phyloP scores from a whole-genome alignment of 2,113 vertebrate genomes.

The Hymenochirus boettgeri region DNA sequence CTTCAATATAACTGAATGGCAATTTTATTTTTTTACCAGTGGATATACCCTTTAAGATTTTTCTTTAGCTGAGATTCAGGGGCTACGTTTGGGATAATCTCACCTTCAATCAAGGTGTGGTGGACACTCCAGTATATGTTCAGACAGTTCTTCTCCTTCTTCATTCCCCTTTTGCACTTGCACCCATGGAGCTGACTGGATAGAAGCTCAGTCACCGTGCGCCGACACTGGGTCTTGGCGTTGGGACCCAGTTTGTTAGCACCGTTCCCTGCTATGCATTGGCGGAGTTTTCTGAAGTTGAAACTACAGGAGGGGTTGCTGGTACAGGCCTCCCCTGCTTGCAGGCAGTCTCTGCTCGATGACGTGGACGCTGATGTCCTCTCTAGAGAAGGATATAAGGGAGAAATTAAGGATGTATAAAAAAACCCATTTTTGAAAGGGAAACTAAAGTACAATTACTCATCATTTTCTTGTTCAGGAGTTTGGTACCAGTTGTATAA shows the following conservation, averaged over 20 bases:
- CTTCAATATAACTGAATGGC: no score
- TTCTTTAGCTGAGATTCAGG: no score
- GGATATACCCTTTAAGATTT: no score
- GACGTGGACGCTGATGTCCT: slow-evolving; percentile 49
- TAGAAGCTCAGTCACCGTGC: slow-evolving; percentile 75
- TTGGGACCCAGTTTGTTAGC: slow-evolving; percentile 80
- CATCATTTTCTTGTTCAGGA: no score
- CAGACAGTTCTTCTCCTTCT: slow-evolving; percentile 87
- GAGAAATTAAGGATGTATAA: not conserved
- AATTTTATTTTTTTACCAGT: no score
- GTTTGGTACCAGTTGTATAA: no score
- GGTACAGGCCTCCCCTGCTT: slow-evolving; percentile 80
- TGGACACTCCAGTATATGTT: slow-evolving; percentile 94
- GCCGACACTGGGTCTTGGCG: slow-evolving; percentile 81
- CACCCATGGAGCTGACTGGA: slow-evolving; percentile 84
- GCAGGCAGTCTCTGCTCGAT: slow-evolving; percentile 74
- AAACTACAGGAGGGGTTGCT: slow-evolving; percentile 81
- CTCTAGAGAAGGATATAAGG: slow-evolving; percentile 49
- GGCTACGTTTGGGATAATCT: no score
- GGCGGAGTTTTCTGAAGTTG: slow-evolving; percentile 82
- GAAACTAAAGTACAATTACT: no score
- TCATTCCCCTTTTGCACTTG: slow-evolving; percentile 89
- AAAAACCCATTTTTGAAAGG: no score
- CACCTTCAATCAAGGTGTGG: slow-evolving; percentile 83
- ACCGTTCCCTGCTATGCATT: slow-evolving; percentile 85